Base-by-base conservation (phyloP, 2,113 vertebrate species). In the Poeciliopsis turrubarensis region DNA sequence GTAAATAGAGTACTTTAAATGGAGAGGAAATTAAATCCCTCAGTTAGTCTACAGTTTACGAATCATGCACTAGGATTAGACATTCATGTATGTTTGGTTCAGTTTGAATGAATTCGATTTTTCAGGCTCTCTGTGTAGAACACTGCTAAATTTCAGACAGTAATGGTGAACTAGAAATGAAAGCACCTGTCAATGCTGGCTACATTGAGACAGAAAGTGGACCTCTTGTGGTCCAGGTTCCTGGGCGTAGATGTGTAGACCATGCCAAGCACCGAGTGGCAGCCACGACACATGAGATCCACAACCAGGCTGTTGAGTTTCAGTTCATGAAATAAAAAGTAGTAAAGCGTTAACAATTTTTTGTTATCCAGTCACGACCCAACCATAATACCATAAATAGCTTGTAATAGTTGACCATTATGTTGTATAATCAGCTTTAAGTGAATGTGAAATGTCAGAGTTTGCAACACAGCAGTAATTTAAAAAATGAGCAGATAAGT, bases 221-320 rank as follows among this genome's bases (percentile, higher is more conserved):
- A 92, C 57, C 93, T 91, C 81, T 94, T 94, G 75, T 91, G 80
- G 79, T 95, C 94, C 85, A 95, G 69, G 15, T 70, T 79, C 62
- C 80, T 94, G 0, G 94, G 94, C 0, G 94, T 95, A 10, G 94
- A 94, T 5, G 75, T 69, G 41, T 91, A 95, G 74, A 93, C 70
- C 86, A 92, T 89, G 32, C 94, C 94, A 0, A 95, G 89, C 2
- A 83, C 67, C 17, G 89, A 78, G 19, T 54, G 27, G 60, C 94
- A 95, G 32, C 93, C 89, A 17, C 44, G 76, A 47, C 94, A 95
- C 22, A 77, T 60, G 2, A 95, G 89, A 72, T 91, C 89, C 25
- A 89, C 78, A 1, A 92, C 39, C 61, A 94, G 78, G 69, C 94
- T 95, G 75, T 0, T 14, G 72, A 17, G 9, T 1, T 32, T 22